These are phyloP conservation scores for Ectropis crepuscularia DNA, from an alignment of 2,888 invertebrate species.

Conservation along the genomic window DNA sequence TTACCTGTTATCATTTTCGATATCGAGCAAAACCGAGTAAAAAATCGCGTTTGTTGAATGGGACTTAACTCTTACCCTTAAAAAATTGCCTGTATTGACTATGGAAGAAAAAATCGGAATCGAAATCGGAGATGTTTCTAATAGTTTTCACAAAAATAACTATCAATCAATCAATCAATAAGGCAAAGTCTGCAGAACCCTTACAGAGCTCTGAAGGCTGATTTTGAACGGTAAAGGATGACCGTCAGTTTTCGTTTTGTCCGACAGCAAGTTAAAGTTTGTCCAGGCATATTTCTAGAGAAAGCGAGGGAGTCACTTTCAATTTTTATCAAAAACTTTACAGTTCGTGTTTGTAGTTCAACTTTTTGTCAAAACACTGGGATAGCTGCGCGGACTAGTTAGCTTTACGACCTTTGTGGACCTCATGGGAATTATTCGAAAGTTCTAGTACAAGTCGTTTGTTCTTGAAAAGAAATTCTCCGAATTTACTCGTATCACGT, in stretches of 20 bases:
- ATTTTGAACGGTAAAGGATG: slow-evolving; percentile 8
- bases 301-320: too few relatives aligned
- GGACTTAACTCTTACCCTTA: too few relatives aligned
- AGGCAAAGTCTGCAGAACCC: not conserved
- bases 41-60: too few relatives aligned
- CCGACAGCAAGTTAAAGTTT: slow-evolving; percentile 12
- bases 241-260: slow-evolving; percentile 19
- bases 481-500: not conserved
- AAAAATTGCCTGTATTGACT: too few relatives aligned
- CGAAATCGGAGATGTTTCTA: too few relatives aligned
- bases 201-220: slow-evolving; percentile 8
- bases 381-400: not conserved
- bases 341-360: too few relatives aligned
- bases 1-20: too few relatives aligned
- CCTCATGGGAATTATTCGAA: slow-evolving; percentile 17
- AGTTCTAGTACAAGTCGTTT: slow-evolving; percentile 4
- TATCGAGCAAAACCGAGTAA: too few relatives aligned
- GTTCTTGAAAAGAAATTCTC: slow-evolving; percentile 3
- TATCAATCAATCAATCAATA: not conserved
- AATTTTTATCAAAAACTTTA: too few relatives aligned
- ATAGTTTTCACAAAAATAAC: not conserved
- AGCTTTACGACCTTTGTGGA: slow-evolving; percentile 19
- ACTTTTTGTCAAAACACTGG: too few relatives aligned
- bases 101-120: too few relatives aligned
- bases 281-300: too few relatives aligned